Evolutionary conservation across 2,888 invertebrate genomes (phyloP), one percentile per base, ranked within the genome.

Genomic region (Eucera pruinosa): DNA sequence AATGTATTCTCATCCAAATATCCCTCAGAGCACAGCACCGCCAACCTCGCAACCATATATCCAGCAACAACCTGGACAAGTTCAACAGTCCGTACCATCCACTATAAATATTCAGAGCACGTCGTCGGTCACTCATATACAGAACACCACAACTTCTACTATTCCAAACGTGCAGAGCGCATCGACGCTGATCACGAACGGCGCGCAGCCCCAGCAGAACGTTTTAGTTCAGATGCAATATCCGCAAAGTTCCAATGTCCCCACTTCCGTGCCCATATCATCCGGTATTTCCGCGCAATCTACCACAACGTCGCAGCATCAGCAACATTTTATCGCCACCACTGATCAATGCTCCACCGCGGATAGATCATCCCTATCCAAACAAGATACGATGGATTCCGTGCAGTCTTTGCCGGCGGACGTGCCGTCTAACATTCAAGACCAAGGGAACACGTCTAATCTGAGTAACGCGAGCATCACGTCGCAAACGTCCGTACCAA

Each of bases 311-410:
- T 25, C 80, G 57, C 84, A 81, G 36, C 90, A 88, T 58, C 92
- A 89, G 71, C 90, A 89, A 62, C 86, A 89, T 64, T 90, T 91
- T 77, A 78, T 86, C 18, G 76, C 81, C 58, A 87, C 80, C 66
- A 85, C 80, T 60, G 90, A 85, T 13, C 83, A 80, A 11, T 83
- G 75, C 55, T 78, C 79, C 23, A 79, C 66, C 9, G 67, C 84
- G 6, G 89, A 90, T 0, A 84, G 84, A 54, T 83, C 80, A 55
- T 82, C 75, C 0, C 57, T 89, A 18, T 72, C 84, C 0, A 91
- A 91, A 62, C 89, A 89, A 71, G 91, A 91, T 54, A 88, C 89
- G 3, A 83, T 89, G 76, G 91, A 91, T 18, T 83, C 88, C 47
- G 72, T 88, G 33, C 84, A 82, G 43, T 85, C 89, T 36, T 62